Base-by-base conservation (phyloP, 2,113 vertebrate genomes). In the Phylloscopus trochiloides region DNA sequence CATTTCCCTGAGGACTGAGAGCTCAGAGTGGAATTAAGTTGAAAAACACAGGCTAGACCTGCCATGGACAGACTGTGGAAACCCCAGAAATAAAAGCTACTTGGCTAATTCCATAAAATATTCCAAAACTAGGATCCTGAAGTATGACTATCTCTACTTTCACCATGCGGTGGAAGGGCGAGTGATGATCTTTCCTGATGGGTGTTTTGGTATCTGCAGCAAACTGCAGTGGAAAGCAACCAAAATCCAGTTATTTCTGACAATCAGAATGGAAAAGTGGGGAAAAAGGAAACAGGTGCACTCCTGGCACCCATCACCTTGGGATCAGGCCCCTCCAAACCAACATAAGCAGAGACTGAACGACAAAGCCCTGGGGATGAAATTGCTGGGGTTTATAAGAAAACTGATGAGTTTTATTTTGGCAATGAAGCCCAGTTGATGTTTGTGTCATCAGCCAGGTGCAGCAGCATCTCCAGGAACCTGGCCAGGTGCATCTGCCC, bases 151-250 rank as follows among this genome's bases (percentile, higher is more conserved):
- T 3, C 14, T 17, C 8, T 43, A 20, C 43, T 71, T 94, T 96
- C 97, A 99, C 99, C 99, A 98, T 29, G 99, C 99, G 59, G 99
- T 99, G 61, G 99, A 99, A 32, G 99, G 99, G 9, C 98, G 98
- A 50, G 99, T 98, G 12, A 99, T 96, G 86, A 99, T 99, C 74
- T 99, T 99, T 75, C 99, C 99, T 99, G 7, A 99, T 99, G 4
- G 98, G 98, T 79, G 99, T 99, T 90, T 99, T 99, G 66, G 99
- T 99, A 94, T 99, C 99, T 63, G 99, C 98, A n/a, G 99, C 97
- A 92, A 99, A 99, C 99, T 99, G 88, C 7, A 48, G 34, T 32
- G 75, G 92, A 84, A 81, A 77, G 59, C 29, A 62, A 40, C 32
- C 21, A 51, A 36, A 45, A 61, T 25, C 7, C 58, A 9, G 57